Evolutionary conservation across 2,797 vertebrate genomes (phyloP).

Genomic region (Zalophus californianus): DNA sequence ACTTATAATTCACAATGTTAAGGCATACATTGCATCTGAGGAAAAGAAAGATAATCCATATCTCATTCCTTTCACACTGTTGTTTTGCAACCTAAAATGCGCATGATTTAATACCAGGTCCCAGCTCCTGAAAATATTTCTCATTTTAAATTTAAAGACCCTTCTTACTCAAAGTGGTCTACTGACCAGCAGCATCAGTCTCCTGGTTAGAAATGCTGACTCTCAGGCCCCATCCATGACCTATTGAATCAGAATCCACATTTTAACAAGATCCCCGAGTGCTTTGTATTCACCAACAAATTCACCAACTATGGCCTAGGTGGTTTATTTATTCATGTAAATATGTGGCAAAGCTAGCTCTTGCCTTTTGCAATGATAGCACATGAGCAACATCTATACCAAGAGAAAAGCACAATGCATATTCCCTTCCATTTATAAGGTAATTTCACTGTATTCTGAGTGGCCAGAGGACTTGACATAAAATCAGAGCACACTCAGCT

Average conservation of each 20-base stretch:
- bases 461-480: not conserved
- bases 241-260: not conserved
- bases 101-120: constrained; percentile 2
- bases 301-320: not conserved
- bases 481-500: not conserved
- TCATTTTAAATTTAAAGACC: constrained; percentile 47
- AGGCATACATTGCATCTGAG: not conserved
- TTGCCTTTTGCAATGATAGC: not conserved
- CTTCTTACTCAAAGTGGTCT: constrained; percentile 16
- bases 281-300: not conserved
- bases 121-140: not conserved
- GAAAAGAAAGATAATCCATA: not conserved
- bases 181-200: not conserved
- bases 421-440: not conserved
- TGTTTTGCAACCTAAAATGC: not conserved
- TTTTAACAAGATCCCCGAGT: not conserved
- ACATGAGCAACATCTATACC: not conserved
- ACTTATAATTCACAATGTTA: not conserved
- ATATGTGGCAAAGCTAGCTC: not conserved
- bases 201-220: not conserved
- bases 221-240: not conserved
- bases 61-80: not conserved
- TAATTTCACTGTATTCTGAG: constrained; percentile 31
- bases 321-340: constrained; percentile 32
- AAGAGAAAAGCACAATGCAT: not conserved